Conservation (phyloP, 2,113 vertebrate genomes). For the Forbesichthys agassizii region DNA sequence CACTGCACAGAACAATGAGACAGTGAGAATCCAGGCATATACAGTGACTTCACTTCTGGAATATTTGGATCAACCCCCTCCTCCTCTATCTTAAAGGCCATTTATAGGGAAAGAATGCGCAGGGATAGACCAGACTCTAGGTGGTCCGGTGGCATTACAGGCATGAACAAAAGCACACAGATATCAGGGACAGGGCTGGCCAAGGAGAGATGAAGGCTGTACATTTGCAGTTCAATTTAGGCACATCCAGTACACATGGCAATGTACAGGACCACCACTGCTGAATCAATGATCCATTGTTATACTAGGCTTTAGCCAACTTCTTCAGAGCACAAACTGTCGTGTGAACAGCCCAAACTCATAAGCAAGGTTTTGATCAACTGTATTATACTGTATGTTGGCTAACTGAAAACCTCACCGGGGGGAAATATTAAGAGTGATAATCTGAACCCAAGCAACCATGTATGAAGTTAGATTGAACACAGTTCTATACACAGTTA, state of each 20-base stretch:
- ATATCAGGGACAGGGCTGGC: constrained; percentile 25
- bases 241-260: constrained; percentile 36
- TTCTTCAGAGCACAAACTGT: constrained; percentile 31
- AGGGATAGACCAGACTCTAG: constrained; percentile 32
- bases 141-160: constrained; percentile 38
- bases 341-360: constrained; percentile 5
- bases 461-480: background rate
- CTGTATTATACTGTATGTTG: too few species aligned
- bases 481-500: background rate
- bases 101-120: constrained; percentile 12
- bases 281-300: constrained; percentile 32
- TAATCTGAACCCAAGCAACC: background rate
- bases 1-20: constrained; percentile 56
- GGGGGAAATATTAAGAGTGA: background rate
- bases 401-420: too few species aligned
- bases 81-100: constrained; percentile 27
- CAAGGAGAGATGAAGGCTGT: constrained; percentile 21
- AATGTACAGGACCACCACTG: constrained; percentile 39
- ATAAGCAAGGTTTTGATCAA: background rate
- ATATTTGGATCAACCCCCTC: constrained; percentile 46
- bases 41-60: constrained; percentile 67
- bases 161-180: constrained; percentile 23
- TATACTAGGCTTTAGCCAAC: constrained; percentile 23
- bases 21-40: constrained; percentile 58
- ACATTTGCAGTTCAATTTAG: background rate